Conservation (phyloP, 2,797 vertebrate species). For the Champsocephalus gunnari region DNA sequence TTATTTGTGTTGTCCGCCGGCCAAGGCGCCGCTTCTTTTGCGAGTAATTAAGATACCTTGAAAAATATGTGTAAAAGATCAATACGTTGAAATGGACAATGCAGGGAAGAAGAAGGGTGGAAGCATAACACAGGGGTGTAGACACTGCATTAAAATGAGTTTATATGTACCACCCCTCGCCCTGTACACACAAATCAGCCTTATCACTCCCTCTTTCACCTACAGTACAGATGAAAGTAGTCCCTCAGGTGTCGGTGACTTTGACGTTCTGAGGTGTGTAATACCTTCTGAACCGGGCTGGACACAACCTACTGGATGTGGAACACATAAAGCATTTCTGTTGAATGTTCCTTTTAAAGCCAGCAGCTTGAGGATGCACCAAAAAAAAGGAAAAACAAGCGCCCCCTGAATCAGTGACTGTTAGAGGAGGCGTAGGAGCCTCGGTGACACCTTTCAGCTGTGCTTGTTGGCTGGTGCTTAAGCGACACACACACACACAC, state of each 20-base stretch:
- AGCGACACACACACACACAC: constrained; percentile 22
- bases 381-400: constrained; percentile 29
- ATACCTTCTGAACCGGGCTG: constrained; percentile 47
- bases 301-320: constrained; percentile 50
- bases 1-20: constrained; percentile 98
- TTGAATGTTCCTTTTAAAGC: constrained; percentile 60
- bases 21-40: constrained; percentile 89
- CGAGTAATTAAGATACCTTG: constrained; percentile 99
- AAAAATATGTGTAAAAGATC: constrained; percentile 90
- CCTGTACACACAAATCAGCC: constrained; percentile 16
- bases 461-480: constrained; percentile 77
- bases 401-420: constrained; percentile 75
- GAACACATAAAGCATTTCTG: constrained; percentile 36
- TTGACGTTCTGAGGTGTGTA: constrained; percentile 52
- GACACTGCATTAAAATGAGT: neutral
- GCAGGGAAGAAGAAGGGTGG: constrained; percentile 14
- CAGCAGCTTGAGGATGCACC: constrained; percentile 57
- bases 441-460: constrained; percentile 82
- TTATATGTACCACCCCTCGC: constrained; percentile 10
- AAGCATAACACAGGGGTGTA: constrained; percentile 15
- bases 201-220: constrained; percentile 35
- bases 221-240: constrained; percentile 33
- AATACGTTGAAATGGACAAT: constrained; percentile 80
- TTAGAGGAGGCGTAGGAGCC: constrained; percentile 78
- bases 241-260: constrained; percentile 46